Evolutionary conservation across 2,113 vertebrate species (phyloP).

Genomic region (Phylloscopus trochilus): DNA sequence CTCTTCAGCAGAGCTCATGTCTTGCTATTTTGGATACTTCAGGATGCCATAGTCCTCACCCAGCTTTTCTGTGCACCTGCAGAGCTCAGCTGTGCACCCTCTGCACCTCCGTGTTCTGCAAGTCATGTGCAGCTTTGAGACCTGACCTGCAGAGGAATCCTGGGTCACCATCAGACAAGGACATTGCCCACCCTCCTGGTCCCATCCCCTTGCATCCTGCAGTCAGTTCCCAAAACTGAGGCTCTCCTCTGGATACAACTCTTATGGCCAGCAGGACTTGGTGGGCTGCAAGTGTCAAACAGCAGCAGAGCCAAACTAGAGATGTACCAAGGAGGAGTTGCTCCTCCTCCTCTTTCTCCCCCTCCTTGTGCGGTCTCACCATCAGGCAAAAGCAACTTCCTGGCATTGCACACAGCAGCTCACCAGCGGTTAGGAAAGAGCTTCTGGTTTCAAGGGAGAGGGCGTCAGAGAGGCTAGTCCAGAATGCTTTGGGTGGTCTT

Average conservation of each 20-base stretch:
- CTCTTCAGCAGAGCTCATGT: fast-evolving
- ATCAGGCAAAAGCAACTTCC: conserved; percentile 20
- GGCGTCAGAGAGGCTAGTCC: background rate
- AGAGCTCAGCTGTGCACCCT: background rate
- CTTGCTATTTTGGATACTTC: fast-evolving
- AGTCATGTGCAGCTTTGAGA: background rate
- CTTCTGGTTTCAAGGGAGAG: background rate
- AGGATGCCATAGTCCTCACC: background rate
- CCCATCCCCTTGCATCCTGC: fast-evolving
- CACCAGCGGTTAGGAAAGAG: background rate
- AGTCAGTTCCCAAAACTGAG: background rate
- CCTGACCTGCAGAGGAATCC: background rate
- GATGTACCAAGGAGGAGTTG: background rate
- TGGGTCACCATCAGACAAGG: fast-evolving
- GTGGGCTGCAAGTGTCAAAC: background rate
- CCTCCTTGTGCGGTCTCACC: background rate
- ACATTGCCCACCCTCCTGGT: background rate
- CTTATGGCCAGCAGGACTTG: background rate
- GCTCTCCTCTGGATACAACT: background rate
- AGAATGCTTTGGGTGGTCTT: background rate
- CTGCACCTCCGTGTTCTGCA: fast-evolving
- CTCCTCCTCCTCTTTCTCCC: background rate
- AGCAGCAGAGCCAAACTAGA: background rate
- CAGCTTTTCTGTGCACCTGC: background rate
- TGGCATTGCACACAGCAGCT: background rate